Evolutionary conservation across 2,888 invertebrate genomes (phyloP).

Genomic region (Mythimna lalbum): DNA sequence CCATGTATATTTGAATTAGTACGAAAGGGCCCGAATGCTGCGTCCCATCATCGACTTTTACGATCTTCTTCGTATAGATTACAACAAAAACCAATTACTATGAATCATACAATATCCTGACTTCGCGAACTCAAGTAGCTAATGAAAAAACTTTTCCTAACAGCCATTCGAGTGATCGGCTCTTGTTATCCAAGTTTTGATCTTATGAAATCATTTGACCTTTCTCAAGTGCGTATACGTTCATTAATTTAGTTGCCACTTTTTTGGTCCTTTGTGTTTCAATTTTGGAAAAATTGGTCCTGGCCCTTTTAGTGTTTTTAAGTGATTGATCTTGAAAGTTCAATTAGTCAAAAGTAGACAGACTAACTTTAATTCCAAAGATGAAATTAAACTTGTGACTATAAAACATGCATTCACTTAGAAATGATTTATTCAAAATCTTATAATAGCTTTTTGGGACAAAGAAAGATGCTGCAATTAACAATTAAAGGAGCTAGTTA

Average conservation of each 20-base stretch:
- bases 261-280: constrained; percentile 19
- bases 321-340: constrained; percentile 13
- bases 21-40: neutral
- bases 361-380: too few relatives aligned
- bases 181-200: constrained; percentile 58
- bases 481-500: too few relatives aligned
- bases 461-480: too few relatives aligned
- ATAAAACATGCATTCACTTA: too few relatives aligned
- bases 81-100: constrained; percentile 65
- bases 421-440: too few relatives aligned
- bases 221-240: constrained; percentile 43
- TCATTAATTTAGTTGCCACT: constrained; percentile 45
- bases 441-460: too few relatives aligned
- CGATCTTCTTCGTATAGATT: constrained; percentile 53
- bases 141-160: constrained; percentile 67
- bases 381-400: too few relatives aligned
- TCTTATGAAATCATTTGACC: constrained; percentile 61
- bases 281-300: constrained; percentile 22
- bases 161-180: constrained; percentile 53
- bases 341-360: constrained; percentile 3
- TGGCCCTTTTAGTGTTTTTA: neutral
- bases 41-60: constrained; percentile 45
- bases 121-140: constrained; percentile 57
- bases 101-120: constrained; percentile 65
- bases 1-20: constrained; percentile 6